A percentile compares a stretch with the other conserved stretches of the same genome.
phyloP scores from a whole-genome alignment of 2,113 vertebrate genomes.

The Lampris megalopsis region DNA sequence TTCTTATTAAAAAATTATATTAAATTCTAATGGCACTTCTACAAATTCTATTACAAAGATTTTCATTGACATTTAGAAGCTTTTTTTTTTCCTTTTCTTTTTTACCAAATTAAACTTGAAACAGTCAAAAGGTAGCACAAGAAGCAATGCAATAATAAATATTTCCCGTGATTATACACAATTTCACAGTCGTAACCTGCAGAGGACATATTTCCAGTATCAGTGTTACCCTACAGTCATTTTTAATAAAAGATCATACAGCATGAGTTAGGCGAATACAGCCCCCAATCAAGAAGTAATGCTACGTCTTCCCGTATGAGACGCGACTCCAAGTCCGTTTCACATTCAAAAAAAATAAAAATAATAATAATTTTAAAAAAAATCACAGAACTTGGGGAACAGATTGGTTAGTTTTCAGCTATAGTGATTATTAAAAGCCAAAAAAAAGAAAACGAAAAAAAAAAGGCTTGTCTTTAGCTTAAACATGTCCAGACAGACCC shows the following conservation, averaged over 20 bases:
- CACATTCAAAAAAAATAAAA: constrained; percentile 62
- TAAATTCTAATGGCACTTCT: constrained; percentile 89
- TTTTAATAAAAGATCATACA: constrained; percentile 70
- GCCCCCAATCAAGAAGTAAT: constrained; percentile 51
- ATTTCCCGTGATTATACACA: constrained; percentile 85
- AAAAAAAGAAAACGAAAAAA: constrained; percentile 49
- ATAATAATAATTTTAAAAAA: too few relatives aligned
- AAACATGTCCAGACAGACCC: constrained; percentile 53
- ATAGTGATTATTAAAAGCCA: constrained; percentile 42
- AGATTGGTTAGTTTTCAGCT: constrained; percentile 59
- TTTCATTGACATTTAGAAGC: constrained; percentile 77
- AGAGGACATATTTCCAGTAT: constrained; percentile 82
- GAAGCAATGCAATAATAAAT: constrained; percentile 85
- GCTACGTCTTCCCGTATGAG: constrained; percentile 55
- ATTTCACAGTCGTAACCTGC: constrained; percentile 86
- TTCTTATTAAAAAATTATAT: constrained; percentile 86
- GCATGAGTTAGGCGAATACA: constrained; percentile 69
- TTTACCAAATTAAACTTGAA: constrained; percentile 76
- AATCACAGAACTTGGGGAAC: constrained; percentile 56
- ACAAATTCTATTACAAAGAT: constrained; percentile 85
- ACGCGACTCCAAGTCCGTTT: constrained; percentile 67
- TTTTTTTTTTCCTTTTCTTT: constrained; percentile 63
- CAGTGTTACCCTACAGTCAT: constrained; percentile 58
- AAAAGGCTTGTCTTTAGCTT: constrained; percentile 62
- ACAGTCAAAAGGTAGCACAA: constrained; percentile 79